Evolutionary conservation across 2,888 invertebrate species (phyloP).

Genomic region (Diadegma fenestrale): DNA sequence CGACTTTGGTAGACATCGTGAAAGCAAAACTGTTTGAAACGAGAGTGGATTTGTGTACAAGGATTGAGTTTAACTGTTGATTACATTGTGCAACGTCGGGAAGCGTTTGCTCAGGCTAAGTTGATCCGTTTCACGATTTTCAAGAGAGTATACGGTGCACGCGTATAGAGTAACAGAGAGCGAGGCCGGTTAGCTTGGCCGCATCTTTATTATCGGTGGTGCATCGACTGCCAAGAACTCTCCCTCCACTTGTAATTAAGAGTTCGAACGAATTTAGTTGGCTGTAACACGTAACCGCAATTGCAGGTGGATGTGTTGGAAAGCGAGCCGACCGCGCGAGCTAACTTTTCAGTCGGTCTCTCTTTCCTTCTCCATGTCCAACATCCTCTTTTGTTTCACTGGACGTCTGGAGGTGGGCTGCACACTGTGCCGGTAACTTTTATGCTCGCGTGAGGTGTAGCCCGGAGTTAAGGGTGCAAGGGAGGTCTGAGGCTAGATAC

Average conservation of each 20-base stretch:
- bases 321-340: conserved; percentile 15
- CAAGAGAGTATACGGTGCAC: background rate
- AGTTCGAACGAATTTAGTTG: conserved; percentile 67
- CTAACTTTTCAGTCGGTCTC: conserved; percentile 34
- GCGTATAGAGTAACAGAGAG: background rate
- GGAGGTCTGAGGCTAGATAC: conserved; percentile 20
- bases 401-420: conserved; percentile 66
- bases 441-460: conserved; percentile 66
- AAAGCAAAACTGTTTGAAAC: background rate
- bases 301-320: conserved; percentile 43
- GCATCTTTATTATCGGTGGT: conserved; percentile 63
- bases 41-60: background rate
- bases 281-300: conserved; percentile 64
- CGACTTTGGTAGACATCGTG: too few species aligned
- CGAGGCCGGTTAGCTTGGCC: conserved; percentile 3
- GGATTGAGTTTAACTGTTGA: background rate
- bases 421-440: conserved; percentile 64
- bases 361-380: conserved; percentile 24
- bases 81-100: background rate
- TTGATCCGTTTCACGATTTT: background rate
- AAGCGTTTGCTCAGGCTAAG: background rate
- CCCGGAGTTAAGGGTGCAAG: conserved; percentile 24
- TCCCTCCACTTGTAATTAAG: conserved; percentile 59
- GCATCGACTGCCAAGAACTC: conserved; percentile 23
- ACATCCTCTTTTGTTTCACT: conserved; percentile 32